Evolutionary conservation across 2,888 invertebrate species (phyloP).

Genomic region (Meiosimyza platycephala): DNA sequence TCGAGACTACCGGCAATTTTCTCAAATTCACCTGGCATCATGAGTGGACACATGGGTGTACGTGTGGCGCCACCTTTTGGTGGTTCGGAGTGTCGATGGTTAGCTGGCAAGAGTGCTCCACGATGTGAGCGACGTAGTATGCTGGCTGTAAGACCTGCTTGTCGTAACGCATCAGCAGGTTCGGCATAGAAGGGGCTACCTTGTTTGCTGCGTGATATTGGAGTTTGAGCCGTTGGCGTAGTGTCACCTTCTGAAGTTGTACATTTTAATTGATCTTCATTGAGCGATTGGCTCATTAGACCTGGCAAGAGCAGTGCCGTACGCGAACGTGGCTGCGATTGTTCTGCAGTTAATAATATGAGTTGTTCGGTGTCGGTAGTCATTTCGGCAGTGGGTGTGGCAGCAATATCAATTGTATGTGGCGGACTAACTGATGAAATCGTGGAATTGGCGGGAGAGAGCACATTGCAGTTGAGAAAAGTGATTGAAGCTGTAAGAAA

Average conservation of each 20-base stretch:
- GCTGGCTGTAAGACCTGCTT: slow-evolving; percentile 61
- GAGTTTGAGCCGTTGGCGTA: slow-evolving; percentile 62
- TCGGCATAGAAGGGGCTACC: slow-evolving; percentile 91
- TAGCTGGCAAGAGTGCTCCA: slow-evolving; percentile 62
- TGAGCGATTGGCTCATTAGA: slow-evolving; percentile 55
- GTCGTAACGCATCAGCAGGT: slow-evolving; percentile 84
- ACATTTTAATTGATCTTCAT: slow-evolving; percentile 51
- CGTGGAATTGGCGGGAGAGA: slow-evolving; percentile 66
- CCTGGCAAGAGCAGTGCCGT: slow-evolving; percentile 60
- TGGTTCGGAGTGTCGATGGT: slow-evolving; percentile 74
- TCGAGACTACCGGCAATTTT: slow-evolving; percentile 67
- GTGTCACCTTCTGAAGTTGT: slow-evolving; percentile 55
- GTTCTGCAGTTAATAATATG: slow-evolving; percentile 55
- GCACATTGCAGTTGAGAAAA: slow-evolving; percentile 70
- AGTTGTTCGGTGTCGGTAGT: slow-evolving; percentile 55
- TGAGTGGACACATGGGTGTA: slow-evolving; percentile 69
- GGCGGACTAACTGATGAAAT: slow-evolving; percentile 52
- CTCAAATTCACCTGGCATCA: slow-evolving; percentile 69
- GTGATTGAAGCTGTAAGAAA: slow-evolving; percentile 69
- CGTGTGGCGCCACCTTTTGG: slow-evolving; percentile 67
- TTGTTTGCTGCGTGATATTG: slow-evolving; percentile 71
- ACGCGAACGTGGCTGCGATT: slow-evolving; percentile 57
- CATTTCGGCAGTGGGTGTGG: slow-evolving; percentile 44
- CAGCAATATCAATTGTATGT: slow-evolving; percentile 39
- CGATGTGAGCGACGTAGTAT: slow-evolving; percentile 65